Base-by-base conservation (phyloP, 2,113 vertebrate species). In the Cervus canadensis region DNA sequence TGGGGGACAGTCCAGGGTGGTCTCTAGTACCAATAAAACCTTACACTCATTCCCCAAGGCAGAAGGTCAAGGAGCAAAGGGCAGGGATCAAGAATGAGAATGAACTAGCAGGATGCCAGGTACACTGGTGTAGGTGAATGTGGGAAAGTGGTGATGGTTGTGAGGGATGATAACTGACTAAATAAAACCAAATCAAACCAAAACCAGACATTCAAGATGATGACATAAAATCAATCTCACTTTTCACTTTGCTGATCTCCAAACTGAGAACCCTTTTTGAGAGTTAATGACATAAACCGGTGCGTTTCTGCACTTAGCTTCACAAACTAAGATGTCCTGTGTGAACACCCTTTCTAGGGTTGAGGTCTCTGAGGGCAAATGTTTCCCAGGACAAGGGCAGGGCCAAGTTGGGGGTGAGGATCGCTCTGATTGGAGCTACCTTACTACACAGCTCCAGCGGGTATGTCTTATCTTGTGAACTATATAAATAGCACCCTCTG, bases 301-400 rank as follows among this genome's bases (percentile, higher is more conserved):
- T 12, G 7, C 16, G 59, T 89, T 90, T 91, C 10, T 91, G 52
- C 7, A 62, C 64, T 26, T 82, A 82, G 36, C 57, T 82, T 93
- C 67, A 86, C 95, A 90, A 79, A 96, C 21, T 36, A 43, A n/a
- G 26, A 64, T 45, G 48, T 52, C 54, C 56, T n/a, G 0, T 17
- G 8, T 76, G 67, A 87, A 88, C 17, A 89, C 7, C 54, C 60
- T 91, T 30, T n/a, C 23, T 21, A 60, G 43, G 30, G 11, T 50
- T 84, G 52, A 89, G 81, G 57, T 74, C 52, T 95, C 94, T 86
- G 52, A 92, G 36, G 92, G 15, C 23, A 90, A 96, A 94, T 28
- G 48, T 15, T 92, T 90, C 50, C 5, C 14, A 4, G 87, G 36
- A n/a, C 9, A 62, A 89, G 48, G 30, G n/a, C 12, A 25, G 11